Base-by-base conservation (phyloP, 1,140 invertebrate species). In the Drosophila tristis region DNA sequence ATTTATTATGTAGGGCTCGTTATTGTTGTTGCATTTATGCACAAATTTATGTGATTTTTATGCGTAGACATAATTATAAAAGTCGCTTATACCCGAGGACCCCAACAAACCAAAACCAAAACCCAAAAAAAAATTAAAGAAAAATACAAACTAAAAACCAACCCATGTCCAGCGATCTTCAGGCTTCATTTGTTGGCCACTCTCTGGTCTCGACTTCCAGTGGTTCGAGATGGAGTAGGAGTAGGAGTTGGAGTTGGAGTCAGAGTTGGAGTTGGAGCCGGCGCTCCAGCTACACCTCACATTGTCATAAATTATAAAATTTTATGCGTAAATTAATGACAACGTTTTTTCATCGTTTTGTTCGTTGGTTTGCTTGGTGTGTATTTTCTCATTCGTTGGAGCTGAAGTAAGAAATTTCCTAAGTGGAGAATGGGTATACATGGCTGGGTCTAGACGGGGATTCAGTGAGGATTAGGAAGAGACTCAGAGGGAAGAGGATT, bases 11-110 rank as follows among this genome's bases (percentile, higher is more conserved):
- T 78, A 72, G 63, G 63, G 31, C 70, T 68, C 39, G 61, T 81
- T 86, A 60, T 80, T 74, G 66, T 87, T 81, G 80, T 61, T 86
- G 75, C 82, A 80, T 85, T 89, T 90, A 85, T 90, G 80, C 80
- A 90, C 85, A 80, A 89, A 91, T 91, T 91, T 91, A 91, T 91
- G 89, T 91, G 89, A 90, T 90, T 91, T 91, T 91, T 91, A 91
- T 91, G 89, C 89, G 89, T 91, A 91, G 89, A 90, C 89, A 91
- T 90, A 87, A 91, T 90, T 90, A 91, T 89, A 80, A 91, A 91
- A 89, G 80, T 78, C 75, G 57, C 64, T 71, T 65, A 51, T 66
- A 48, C 44, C 45, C 54, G 57, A 57, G 51, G 59, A 61, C 50
- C 54, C 63, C 66, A 73, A 72, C 62, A 59, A 68, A 44, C 44